A percentile compares a stretch with the other conserved stretches of the same genome.
phyloP scores from a whole-genome alignment of 2,797 vertebrate species.

The Phylloscopus collybita region DNA sequence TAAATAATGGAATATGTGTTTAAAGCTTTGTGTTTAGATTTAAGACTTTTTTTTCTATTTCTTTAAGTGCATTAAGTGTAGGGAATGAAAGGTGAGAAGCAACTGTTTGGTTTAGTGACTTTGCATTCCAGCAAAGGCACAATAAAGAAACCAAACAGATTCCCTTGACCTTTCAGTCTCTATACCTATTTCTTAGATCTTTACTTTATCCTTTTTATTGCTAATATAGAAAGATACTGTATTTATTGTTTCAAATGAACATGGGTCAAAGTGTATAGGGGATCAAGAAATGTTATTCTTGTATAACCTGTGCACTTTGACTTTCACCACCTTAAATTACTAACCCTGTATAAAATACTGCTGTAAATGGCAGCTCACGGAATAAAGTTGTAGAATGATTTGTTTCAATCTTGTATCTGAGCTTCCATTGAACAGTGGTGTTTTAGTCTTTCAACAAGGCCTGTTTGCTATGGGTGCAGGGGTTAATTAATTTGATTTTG shows the following conservation, averaged over 20 bases:
- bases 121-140: slow-evolving; percentile 85
- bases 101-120: slow-evolving; percentile 92
- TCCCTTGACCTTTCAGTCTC: slow-evolving; percentile 92
- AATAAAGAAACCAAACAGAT: slow-evolving; percentile 88
- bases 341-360: slow-evolving; percentile 96
- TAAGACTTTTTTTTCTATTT: slow-evolving; percentile 82
- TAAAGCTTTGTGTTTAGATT: slow-evolving; percentile 91
- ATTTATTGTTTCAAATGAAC: slow-evolving; percentile 76
- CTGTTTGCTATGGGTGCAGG: slow-evolving; percentile 69
- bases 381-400: slow-evolving; percentile 77
- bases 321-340: slow-evolving; percentile 84
- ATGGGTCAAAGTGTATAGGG: slow-evolving; percentile 93
- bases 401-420: slow-evolving; percentile 80
- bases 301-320: slow-evolving; percentile 95
- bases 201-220: slow-evolving; percentile 77
- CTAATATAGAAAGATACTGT: slow-evolving; percentile 77
- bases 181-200: slow-evolving; percentile 86
- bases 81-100: slow-evolving; percentile 92
- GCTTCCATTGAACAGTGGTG: slow-evolving; percentile 97
- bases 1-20: slow-evolving; percentile 87
- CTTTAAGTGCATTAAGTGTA: slow-evolving; percentile 82
- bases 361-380: slow-evolving; percentile 94
- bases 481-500: slow-evolving; percentile 83
- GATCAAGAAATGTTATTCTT: slow-evolving; percentile 88
- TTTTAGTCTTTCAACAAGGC: slow-evolving; percentile 86